Evolutionary conservation across 37 sponge, comb jelly and placozoan genomes (phyloP), one percentile per base, ranked within the genome.

Genomic region (Halisarca cf. caerulea): DNA sequence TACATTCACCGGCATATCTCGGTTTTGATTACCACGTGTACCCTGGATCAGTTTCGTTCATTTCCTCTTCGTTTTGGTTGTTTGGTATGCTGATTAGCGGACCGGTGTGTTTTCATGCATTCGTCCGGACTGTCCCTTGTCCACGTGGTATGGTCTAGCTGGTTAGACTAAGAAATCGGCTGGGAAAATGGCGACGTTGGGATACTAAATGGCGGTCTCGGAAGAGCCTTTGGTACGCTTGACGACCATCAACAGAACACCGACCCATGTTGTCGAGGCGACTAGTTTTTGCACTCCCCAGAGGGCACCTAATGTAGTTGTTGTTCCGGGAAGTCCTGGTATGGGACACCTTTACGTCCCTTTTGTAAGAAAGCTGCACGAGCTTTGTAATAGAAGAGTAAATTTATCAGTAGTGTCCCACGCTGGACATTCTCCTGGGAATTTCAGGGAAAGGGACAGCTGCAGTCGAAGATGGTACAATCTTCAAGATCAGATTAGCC

Each of bases 311-410:
- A 59, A 84, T 18, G 24, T 89, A 9, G 58, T 91, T 1, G 47
- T 94, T 33, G 68, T 94, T 23, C 92, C 95, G 0, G 95, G 95
- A 8, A 94, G 87, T 59, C 95, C 95, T 6, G 95, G 95, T 20
- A 89, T 86, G 82, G 84, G 87, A 0, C 88, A 94, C 28, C 91
- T 87, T 59, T 91, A 91, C 60, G 38, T 88, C 45, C 89, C 92
- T n/a, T 94, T 94, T 43, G 92, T 87, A 1, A 39, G 24, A 3
- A 73, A 39, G 36, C 62, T 94, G 34, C 89, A 91, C 47, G 43
- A 86, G 51, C 53, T 86, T 25, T 81, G 82, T 25, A 27, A 69
- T 38, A 66, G 89, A 5, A 45, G 28, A 45, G 85, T 54, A 24
- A 83, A 87, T 28, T 80, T 94, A 0, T 38, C 85, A 2, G 87